Evolutionary conservation across 2,797 vertebrate species (phyloP), one percentile per base, ranked within the genome.

Genomic region (Miichthys miiuy): DNA sequence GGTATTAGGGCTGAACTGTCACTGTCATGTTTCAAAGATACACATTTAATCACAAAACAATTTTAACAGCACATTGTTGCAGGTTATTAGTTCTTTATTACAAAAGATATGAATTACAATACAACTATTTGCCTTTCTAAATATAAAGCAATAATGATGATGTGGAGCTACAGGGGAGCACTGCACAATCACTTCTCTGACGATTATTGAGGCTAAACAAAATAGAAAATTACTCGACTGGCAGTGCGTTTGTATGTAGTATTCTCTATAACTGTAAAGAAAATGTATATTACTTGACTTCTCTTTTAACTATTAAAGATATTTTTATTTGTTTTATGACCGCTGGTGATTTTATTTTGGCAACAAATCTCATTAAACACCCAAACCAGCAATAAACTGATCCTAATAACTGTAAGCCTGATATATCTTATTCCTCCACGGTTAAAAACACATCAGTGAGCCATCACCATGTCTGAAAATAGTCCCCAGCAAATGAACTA

Each of bases 1-100:
- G 9, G 62, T 44, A 52, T 80, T 56, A 67, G 23, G n/a, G 75
- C 61, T 50, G 23, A 23, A 46, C 66, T 79, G 14, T 60, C 68
- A 58, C 27, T 12, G 51, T 25, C 14, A 16, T 13, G 51, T 47
- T 60, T 70, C 17, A 54, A 56, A 80, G 14, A 75, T 23, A 34
- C 4, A 13, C 11, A 34, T 68, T 72, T 56, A 69, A 70, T 72
- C 38, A 54, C 17, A 6, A 27, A 18, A 5, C 18, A 9, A 52
- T 76, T 74, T 25, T 50, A 65, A 25, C 25, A 57, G 21, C 41
- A 23, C 27, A 25, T 20, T 57, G 12, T 70, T 57, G 25, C 8
- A 46, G 18, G 34, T 55, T 67, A 27, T 70, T 55, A 30, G 44
- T 9, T 56, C 34, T 30, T 71, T 38, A 56, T 48, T 13, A 38